phyloP scores from a whole-genome alignment of 2,113 vertebrate species.

The Ceyx cyanopectus region DNA sequence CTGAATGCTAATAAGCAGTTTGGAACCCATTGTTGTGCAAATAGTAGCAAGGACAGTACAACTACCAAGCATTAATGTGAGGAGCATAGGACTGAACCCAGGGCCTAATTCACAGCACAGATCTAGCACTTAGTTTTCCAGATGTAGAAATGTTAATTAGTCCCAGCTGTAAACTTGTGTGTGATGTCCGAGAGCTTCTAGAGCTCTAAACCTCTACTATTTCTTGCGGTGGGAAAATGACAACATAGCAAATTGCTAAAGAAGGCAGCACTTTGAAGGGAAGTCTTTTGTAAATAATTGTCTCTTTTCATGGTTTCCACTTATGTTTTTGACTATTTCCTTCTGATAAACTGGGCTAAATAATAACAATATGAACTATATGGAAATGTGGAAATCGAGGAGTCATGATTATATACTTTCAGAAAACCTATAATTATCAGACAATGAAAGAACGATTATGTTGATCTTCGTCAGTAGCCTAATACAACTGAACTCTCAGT shows the following conservation, averaged over 20 bases:
- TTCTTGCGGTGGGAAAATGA: not conserved
- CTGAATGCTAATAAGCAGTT: not conserved
- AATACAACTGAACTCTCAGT: not conserved
- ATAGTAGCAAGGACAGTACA: not conserved
- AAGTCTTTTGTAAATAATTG: constrained; percentile 31
- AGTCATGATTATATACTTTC: not conserved
- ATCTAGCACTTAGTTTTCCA: not conserved
- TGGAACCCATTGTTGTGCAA: not conserved
- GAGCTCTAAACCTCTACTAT: not conserved
- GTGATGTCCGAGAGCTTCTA: not conserved
- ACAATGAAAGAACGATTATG: not conserved
- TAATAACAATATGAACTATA: constrained; percentile 21
- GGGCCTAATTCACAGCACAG: not conserved
- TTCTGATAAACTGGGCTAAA: constrained; percentile 28
- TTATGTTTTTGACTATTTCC: constrained; percentile 50
- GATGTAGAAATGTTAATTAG: not conserved
- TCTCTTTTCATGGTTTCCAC: constrained; percentile 47
- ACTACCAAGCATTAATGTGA: not conserved
- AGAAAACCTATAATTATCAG: not conserved
- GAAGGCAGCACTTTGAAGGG: not conserved
- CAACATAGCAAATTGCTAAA: not conserved
- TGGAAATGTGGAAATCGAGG: not conserved
- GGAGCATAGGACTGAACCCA: not conserved
- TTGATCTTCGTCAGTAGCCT: constrained; percentile 1
- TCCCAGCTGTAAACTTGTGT: not conserved